A percentile compares a stretch with the other conserved stretches of the same genome.
These are phyloP conservation scores for Eulacestoma nigropectus DNA, from an alignment of 2,113 vertebrate genomes.

Conservation along the genomic window DNA sequence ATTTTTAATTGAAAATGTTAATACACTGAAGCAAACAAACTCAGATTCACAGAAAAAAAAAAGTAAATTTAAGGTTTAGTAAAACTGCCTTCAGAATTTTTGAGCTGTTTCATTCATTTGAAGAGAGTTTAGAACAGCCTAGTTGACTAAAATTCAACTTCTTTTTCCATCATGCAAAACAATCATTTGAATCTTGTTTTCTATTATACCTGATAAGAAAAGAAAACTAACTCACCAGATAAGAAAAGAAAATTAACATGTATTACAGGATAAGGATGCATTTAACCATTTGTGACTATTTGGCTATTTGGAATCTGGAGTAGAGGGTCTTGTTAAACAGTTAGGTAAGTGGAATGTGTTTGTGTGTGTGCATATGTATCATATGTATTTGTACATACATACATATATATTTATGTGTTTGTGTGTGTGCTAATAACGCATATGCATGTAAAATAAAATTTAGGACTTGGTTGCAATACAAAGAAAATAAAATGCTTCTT, in stretches of 20 bases:
- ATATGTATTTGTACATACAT: too few relatives aligned
- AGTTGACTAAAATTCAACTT: neutral
- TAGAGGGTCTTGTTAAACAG: neutral
- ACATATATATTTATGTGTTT: neutral
- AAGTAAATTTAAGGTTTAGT: neutral
- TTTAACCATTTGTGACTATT: neutral
- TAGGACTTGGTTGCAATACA: neutral
- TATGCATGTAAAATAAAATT: neutral
- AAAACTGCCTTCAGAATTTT: neutral
- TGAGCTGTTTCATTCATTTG: neutral
- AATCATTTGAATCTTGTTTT: neutral
- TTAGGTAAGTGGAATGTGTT: neutral
- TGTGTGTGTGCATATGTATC: neutral
- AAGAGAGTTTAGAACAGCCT: neutral
- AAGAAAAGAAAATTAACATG: neutral
- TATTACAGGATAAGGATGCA: neutral
- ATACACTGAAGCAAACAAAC: neutral
- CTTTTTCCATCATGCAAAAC: neutral
- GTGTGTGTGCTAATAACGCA: neutral
- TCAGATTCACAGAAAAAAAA: neutral
- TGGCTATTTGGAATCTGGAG: neutral
- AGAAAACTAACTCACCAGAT: neutral
- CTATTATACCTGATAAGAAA: neutral
- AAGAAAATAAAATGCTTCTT: neutral
- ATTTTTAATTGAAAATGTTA: neutral